Base-by-base conservation (phyloP, 53 echinoderm and acorn worm genomes). In the Stichopus horrens region DNA sequence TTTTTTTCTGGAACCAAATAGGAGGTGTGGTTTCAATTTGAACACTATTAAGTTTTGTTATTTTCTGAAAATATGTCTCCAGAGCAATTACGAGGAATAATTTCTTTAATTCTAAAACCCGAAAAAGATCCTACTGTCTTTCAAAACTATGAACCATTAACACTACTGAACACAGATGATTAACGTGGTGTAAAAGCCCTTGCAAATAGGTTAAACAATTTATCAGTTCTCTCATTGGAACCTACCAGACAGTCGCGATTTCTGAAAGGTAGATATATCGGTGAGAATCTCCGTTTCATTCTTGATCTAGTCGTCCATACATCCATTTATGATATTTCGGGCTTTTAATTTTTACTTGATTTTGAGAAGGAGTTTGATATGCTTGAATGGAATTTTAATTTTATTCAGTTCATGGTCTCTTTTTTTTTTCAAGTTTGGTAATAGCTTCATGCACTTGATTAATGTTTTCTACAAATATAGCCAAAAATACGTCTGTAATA, bases 291-390 rank as follows among this genome's bases (percentile, higher is more conserved):
- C 10, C 10, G 63, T 4, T 63, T 63, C 16, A 14, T 63, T 63
- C 4, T 63, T 4, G 63, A 63, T 63, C 16, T 63, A 6, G 16
- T 7, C 7, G 63, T 13, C 63, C 16, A 63, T 8, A 14, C 63
- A 14, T 4, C 63, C 10, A 14, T 13, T 10, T 14, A 14, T 13
- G n/a, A 56, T 18, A 54, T 54, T 13, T 14, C 79, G 10, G 56
- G 79, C 6, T 79, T 79, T 16, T 14, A 54, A 10, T 76, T 76
- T 53, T 7, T 76, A 14, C 22, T 76, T 52, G 79, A 79, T 14
- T 79, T 79, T 18, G 79, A 79, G 55, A 79, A 79, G 53, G 79
- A 14, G 8, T 79, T 79, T 19, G 79, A 79, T 8, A 79, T 4
- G 0, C 79, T 79, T n/a, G 79, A 79, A 6, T 55, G 79, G 79